These are phyloP conservation scores for Kryptolebias marmoratus DNA, from an alignment of 2,113 vertebrate species.

Conservation along the genomic window DNA sequence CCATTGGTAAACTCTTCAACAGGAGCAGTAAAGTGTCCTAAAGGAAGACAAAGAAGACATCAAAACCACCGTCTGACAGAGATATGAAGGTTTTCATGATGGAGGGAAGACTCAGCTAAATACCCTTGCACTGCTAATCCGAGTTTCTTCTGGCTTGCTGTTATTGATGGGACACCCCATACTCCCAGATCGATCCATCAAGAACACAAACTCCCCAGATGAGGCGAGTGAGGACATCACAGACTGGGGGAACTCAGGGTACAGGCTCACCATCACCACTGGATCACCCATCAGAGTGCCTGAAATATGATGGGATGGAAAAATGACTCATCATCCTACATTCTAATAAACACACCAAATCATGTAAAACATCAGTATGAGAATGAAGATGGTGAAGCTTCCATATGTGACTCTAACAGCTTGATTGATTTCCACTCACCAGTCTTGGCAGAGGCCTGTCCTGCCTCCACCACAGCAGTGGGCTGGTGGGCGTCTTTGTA, in stretches of 20 bases:
- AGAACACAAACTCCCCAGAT: slow-evolving; percentile 85
- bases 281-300: slow-evolving; percentile 83
- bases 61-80: slow-evolving; percentile 1
- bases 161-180: slow-evolving; percentile 66
- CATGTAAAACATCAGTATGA: neutral
- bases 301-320: slow-evolving; percentile 39
- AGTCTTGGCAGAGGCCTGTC: slow-evolving; percentile 43
- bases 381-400: neutral
- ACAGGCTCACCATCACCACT: slow-evolving; percentile 85
- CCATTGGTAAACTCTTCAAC: slow-evolving; percentile 87
- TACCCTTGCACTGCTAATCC: slow-evolving; percentile 84
- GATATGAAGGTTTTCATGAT: neutral
- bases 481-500: slow-evolving; percentile 80
- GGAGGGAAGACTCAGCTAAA: neutral
- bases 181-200: slow-evolving; percentile 85
- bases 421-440: neutral
- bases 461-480: slow-evolving; percentile 80
- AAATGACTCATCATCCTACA: no score
- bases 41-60: neutral
- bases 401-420: neutral
- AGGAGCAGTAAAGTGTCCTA: slow-evolving; percentile 85
- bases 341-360: no score
- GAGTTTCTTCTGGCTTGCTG: slow-evolving; percentile 2
- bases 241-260: slow-evolving; percentile 79
- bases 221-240: slow-evolving; percentile 56